phyloP scores from a whole-genome alignment of 2,888 invertebrate genomes.

The Pyralis farinalis region DNA sequence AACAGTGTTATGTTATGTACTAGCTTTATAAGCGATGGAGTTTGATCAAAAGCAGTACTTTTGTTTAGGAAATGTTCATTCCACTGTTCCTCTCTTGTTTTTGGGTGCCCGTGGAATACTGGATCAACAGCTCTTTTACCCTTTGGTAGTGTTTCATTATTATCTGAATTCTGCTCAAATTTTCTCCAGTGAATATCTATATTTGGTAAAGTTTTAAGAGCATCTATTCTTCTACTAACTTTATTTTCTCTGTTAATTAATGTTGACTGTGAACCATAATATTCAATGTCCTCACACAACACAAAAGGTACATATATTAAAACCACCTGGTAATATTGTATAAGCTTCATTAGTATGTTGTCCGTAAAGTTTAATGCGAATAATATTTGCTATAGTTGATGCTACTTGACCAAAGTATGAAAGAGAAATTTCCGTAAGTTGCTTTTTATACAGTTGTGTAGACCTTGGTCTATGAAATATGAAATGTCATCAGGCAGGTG shows the following conservation, averaged over 20 bases:
- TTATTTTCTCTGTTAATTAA: too few species aligned
- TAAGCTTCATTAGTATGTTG: slow-evolving; percentile 11
- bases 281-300: slow-evolving; percentile 44
- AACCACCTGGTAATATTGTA: slow-evolving; percentile 1
- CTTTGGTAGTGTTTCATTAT: slow-evolving; percentile 19
- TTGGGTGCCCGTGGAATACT: slow-evolving; percentile 80
- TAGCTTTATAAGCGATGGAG: slow-evolving; percentile 81
- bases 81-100: slow-evolving; percentile 79
- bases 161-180: slow-evolving; percentile 14
- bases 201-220: background rate
- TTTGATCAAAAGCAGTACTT: slow-evolving; percentile 64
- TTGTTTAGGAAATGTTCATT: slow-evolving; percentile 69
- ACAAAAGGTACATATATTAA: slow-evolving; percentile 15
- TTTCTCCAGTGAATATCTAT: slow-evolving; percentile 18
- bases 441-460: slow-evolving; percentile 45
- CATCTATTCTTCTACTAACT: too few species aligned
- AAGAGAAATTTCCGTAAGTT: slow-evolving; percentile 9
- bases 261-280: slow-evolving; percentile 46
- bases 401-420: background rate
- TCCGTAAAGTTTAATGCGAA: background rate
- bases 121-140: slow-evolving; percentile 65
- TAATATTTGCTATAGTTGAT: background rate
- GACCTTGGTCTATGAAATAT: slow-evolving; percentile 51
- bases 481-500: slow-evolving; percentile 64
- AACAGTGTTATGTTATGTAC: slow-evolving; percentile 80